phyloP scores from a whole-genome alignment of 2,888 invertebrate species.

The Lymantria monacha region DNA sequence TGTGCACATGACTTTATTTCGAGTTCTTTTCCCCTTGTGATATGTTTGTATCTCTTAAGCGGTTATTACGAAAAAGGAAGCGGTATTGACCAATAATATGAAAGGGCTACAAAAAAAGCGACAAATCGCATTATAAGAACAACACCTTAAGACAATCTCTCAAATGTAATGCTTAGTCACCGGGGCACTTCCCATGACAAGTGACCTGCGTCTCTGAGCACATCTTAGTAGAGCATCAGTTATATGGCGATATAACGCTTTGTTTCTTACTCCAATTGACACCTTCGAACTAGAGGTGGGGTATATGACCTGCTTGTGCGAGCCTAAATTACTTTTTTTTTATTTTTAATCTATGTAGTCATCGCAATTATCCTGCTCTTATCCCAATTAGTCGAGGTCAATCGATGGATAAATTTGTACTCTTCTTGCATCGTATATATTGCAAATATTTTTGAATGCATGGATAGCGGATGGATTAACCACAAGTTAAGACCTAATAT shows the following conservation, averaged over 20 bases:
- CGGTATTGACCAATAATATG: too few relatives aligned
- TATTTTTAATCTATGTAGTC: neutral
- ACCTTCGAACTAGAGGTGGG: conserved; percentile 5
- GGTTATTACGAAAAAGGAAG: too few relatives aligned
- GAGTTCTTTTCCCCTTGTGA: too few relatives aligned
- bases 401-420: too few relatives aligned
- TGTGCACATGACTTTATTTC: too few relatives aligned
- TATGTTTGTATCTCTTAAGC: too few relatives aligned
- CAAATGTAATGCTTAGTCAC: conserved; percentile 46
- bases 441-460: too few relatives aligned
- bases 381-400: too few relatives aligned
- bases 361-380: too few relatives aligned
- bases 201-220: conserved; percentile 36
- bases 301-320: neutral
- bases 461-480: too few relatives aligned
- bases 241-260: conserved; percentile 19
- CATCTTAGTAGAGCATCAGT: conserved; percentile 39
- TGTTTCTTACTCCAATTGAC: conserved; percentile 14
- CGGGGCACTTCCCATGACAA: conserved; percentile 56
- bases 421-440: too few relatives aligned
- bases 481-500: too few relatives aligned
- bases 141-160: conserved; percentile 35
- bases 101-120: neutral
- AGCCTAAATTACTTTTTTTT: neutral
- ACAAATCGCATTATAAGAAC: conserved; percentile 22